phyloP scores from a whole-genome alignment of 2,797 vertebrate genomes.

The Semaprochilodus insignis region DNA sequence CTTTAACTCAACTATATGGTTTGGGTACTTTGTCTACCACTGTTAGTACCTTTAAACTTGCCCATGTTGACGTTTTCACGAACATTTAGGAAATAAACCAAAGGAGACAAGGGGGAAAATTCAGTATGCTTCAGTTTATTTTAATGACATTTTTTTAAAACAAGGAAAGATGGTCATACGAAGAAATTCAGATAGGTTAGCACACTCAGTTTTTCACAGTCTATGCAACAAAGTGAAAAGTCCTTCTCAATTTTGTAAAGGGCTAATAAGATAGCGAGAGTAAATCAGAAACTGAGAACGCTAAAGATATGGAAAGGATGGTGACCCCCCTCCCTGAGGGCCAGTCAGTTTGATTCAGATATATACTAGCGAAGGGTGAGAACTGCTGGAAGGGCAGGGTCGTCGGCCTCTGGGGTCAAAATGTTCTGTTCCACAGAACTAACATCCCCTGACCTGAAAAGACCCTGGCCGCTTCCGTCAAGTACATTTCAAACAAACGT shows the following conservation, averaged over 20 bases:
- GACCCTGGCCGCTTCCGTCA: constrained; percentile 26
- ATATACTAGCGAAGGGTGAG: constrained; percentile 44
- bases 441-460: constrained; percentile 36
- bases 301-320: constrained; percentile 52
- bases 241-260: constrained; percentile 59
- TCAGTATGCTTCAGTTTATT: constrained; percentile 72
- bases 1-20: no score
- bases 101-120: constrained; percentile 23
- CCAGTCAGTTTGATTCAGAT: constrained; percentile 44
- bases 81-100: constrained; percentile 7
- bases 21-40: no score
- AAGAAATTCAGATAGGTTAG: constrained; percentile 65
- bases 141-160: constrained; percentile 67
- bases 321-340: constrained; percentile 24
- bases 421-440: constrained; percentile 45
- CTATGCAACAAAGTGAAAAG: constrained; percentile 54
- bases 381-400: constrained; percentile 28
- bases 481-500: constrained; percentile 25
- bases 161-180: constrained; percentile 65
- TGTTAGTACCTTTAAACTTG: no score
- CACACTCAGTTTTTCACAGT: constrained; percentile 67
- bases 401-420: constrained; percentile 8
- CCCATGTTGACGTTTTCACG: no score
- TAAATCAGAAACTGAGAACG: constrained; percentile 44
- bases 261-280: constrained; percentile 50